Evolutionary conservation across 2,797 vertebrate genomes (phyloP), one percentile per base, ranked within the genome.

Genomic region (Poecile montanus): DNA sequence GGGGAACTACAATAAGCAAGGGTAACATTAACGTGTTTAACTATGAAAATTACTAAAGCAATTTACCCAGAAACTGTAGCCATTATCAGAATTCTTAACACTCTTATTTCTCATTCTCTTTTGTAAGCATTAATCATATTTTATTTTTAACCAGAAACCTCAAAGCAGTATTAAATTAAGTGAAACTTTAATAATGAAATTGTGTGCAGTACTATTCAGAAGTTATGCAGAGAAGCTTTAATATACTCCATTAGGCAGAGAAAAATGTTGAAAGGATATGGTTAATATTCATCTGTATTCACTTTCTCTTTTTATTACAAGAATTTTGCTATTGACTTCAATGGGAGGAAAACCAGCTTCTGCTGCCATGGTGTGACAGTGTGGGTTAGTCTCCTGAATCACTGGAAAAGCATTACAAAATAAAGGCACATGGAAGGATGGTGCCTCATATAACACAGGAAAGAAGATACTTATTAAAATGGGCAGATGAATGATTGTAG

Each of bases 141-240:
- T 97, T 97, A 95, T 93, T 97, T 96, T 95, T 97, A 96, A 83
- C 74, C 27, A 68, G 78, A 81, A 95, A 93, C 60, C 91, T 97
- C 94, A 95, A 97, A 96, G 77, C 74, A 9, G 74, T 92, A 97
- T 96, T 94, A 96, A 92, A 95, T 96, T 97, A 97, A 95, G 71
- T 92, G 93, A 95, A 95, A 96, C 94, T 96, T 97, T 93, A 95
- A 94, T 96, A 97, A 96, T 91, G 91, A 85, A 95, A 95, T 96
- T 94, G 48, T 65, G 93, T 80, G 93, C 51, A 66, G 62, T 86
- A 87, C 79, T 96, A 96, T 93, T 86, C 85, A 88, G 65, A 96
- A 95, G 95, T 92, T 96, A 91, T 82, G 67, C 70, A 95, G 91
- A 94, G 74, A 75, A 96, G 89, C 78, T 84, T 94, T 95, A 92